Evolutionary conservation across 1,140 invertebrate genomes (phyloP), one percentile per base, ranked within the genome.

Genomic region (Radopholus similis): DNA sequence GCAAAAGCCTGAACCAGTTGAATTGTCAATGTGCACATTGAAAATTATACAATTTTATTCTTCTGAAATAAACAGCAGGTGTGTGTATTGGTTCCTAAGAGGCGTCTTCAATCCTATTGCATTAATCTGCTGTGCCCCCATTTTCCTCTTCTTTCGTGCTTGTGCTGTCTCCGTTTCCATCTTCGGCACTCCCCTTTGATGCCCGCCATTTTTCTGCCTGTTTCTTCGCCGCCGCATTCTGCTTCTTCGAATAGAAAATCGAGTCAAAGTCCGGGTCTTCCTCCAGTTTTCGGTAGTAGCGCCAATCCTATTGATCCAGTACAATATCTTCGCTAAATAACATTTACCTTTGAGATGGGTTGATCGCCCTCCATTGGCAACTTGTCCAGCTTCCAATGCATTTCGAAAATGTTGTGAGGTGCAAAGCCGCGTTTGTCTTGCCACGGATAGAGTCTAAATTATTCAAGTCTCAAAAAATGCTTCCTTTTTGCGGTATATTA

Each of bases 251-350:
- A 28, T 62, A 62, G 32, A 42, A 42, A 2, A 21, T 3, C 37
- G 68, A 76, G 66, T 80, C 77, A 69, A 79, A 79, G 49, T 80
- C 67, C 5, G 71, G 68, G 57, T 80, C 77, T 57, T 81, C 58
- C 11, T 65, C 26, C 18, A 80, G 58, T 53, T 80, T 79, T 67
- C 78, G 78, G 74, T 80, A 80, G 68, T 81, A 80, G 30, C 77
- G 64, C 77, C 77, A 80, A 59, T 80, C 77, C 68, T 62, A 21
- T 23, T 42, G 6, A 60, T 38, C 34, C 13, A 15, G 37, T n/a
- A n/a, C n/a, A n/a, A n/a, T n/a, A n/a, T 28, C 13, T 47, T 4
- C 32, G 11, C 21, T 4, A 58, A 15, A 44, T 21, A 32, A 15
- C 35, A 15, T 15, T 18, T 47, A 62, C 58, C 58, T 80, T 82